A percentile compares a stretch with the other conserved stretches of the same genome.
Evolutionary conservation across 1,140 invertebrate genomes (phyloP).

Genomic region (Drosophila santomea): DNA sequence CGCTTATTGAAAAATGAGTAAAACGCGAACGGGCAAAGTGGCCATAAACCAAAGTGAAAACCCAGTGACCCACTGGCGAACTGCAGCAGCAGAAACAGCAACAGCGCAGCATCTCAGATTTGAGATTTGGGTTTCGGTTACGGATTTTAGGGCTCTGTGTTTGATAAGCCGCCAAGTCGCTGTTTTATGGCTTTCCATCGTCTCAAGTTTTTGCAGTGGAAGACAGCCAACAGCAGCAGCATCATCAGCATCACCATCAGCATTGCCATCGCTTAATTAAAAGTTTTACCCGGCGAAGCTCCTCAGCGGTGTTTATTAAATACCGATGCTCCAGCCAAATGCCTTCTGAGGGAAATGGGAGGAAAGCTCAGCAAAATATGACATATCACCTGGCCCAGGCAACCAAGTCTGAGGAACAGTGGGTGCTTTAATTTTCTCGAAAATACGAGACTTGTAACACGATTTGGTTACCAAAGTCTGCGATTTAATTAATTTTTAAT

Average conservation of each 20-base stretch:
- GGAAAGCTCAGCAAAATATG: slow-evolving; percentile 12
- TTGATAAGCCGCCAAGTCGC: slow-evolving; percentile 58
- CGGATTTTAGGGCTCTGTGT: slow-evolving; percentile 34
- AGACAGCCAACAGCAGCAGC: slow-evolving; percentile 11
- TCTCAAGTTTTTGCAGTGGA: slow-evolving; percentile 32
- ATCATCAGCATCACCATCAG: not conserved
- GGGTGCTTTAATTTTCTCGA: not conserved
- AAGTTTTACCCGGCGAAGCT: slow-evolving; percentile 58
- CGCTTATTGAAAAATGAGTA: slow-evolving; percentile 78
- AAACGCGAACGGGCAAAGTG: slow-evolving; percentile 60
- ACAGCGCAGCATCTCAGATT: not conserved
- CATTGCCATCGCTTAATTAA: slow-evolving; percentile 65
- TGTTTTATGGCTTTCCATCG: slow-evolving; percentile 58
- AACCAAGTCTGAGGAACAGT: slow-evolving; percentile 18
- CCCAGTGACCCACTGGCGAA: slow-evolving; percentile 77
- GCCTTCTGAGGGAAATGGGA: slow-evolving; percentile 9
- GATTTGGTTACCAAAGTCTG: slow-evolving; percentile 17
- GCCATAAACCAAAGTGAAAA: slow-evolving; percentile 78
- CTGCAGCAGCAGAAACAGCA: slow-evolving; percentile 16
- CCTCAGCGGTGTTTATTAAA: slow-evolving; percentile 71
- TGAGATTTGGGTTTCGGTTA: slow-evolving; percentile 12
- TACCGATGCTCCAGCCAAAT: slow-evolving; percentile 61
- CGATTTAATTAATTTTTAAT: not conserved
- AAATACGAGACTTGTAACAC: not conserved
- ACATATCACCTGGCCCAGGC: slow-evolving; percentile 50